Conservation (phyloP, 2,797 vertebrate genomes). For the Pteronotus mesoamericanus region DNA sequence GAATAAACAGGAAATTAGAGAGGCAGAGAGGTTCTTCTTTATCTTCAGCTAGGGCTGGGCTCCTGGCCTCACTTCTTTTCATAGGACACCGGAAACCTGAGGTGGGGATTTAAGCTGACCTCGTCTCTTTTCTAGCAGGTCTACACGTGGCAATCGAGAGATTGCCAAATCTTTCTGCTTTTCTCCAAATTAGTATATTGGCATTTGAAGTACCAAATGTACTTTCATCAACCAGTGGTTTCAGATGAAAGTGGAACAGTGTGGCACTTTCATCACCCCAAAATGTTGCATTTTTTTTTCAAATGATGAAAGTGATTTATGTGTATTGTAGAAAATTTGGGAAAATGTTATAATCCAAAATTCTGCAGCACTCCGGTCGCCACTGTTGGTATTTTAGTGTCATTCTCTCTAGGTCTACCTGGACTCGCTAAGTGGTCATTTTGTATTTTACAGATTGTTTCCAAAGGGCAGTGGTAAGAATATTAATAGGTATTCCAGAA, state of each 20-base stretch:
- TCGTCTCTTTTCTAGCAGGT: conserved; percentile 6
- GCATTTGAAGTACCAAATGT: not conserved
- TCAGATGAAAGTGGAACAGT: not conserved
- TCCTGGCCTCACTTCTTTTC: conserved; percentile 46
- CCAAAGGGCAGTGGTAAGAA: not conserved
- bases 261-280: not conserved
- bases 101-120: conserved; percentile 16
- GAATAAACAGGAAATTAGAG: conserved; percentile 57
- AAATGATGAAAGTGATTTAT: not conserved
- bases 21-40: not conserved
- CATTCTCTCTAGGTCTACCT: not conserved
- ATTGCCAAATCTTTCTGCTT: not conserved
- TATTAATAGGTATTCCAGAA: not conserved
- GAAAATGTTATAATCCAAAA: not conserved
- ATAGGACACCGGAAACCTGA: conserved; percentile 34
- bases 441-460: not conserved
- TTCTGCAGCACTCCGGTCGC: not conserved
- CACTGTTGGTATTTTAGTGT: not conserved
- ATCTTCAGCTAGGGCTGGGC: conserved; percentile 1
- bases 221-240: not conserved
- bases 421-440: not conserved
- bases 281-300: not conserved
- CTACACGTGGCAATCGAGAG: not conserved
- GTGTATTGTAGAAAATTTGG: not conserved
- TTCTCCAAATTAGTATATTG: not conserved